These are phyloP conservation scores for Mastomys natalensis DNA, from an alignment of 2,113 vertebrate species.

Conservation along the genomic window DNA sequence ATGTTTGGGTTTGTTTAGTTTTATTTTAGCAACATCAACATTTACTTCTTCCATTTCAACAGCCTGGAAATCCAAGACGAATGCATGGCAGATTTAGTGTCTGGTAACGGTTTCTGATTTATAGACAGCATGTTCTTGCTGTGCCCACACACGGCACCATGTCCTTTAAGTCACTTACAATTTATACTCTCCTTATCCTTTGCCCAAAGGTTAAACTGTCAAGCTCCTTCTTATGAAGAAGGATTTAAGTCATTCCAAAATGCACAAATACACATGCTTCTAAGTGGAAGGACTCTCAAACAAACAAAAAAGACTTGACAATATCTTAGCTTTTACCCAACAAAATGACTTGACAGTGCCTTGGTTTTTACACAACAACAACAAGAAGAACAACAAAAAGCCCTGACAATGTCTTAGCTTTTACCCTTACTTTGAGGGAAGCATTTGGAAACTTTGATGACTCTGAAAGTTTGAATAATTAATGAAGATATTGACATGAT, in stretches of 20 bases:
- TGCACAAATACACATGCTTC: conserved; percentile 57
- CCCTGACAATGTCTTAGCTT: conserved; percentile 11
- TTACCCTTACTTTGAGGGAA: conserved; percentile 41
- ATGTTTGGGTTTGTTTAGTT: background rate
- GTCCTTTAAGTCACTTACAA: conserved; percentile 37
- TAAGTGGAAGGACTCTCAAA: conserved; percentile 45
- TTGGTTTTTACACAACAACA: background rate
- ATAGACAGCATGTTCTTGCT: background rate
- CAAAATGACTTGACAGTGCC: background rate
- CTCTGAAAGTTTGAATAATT: conserved; percentile 65
- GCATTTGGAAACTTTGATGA: conserved; percentile 61
- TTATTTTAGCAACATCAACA: background rate
- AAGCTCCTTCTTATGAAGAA: background rate
- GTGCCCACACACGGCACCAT: background rate
- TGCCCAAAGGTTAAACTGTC: conserved; percentile 41
- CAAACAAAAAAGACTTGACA: conserved; percentile 16
- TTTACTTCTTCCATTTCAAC: background rate
- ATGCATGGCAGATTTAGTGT: background rate
- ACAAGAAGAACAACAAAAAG: conserved; percentile 1
- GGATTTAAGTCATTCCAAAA: conserved; percentile 53
- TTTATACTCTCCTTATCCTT: conserved; percentile 43
- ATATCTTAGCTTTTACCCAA: too few relatives aligned
- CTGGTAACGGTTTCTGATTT: background rate
- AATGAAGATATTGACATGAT: conserved; percentile 73
- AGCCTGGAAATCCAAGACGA: background rate